A percentile compares a stretch with the other conserved stretches of the same genome.
phyloP scores from a whole-genome alignment of 2,888 invertebrate species.

The Hetaerina titia region DNA sequence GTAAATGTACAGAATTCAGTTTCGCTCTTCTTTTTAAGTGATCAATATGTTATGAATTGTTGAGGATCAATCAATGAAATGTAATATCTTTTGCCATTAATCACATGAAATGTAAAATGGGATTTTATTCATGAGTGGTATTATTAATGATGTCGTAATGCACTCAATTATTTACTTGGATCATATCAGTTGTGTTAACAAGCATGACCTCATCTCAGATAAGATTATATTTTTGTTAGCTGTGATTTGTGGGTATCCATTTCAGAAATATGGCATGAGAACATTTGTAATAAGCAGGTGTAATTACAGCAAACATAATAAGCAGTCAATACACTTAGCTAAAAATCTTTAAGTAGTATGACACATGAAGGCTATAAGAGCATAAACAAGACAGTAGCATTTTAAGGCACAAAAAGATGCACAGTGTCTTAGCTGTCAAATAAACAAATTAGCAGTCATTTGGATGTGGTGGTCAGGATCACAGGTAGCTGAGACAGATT shows the following conservation, averaged over 20 bases:
- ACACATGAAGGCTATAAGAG: constrained; percentile 38
- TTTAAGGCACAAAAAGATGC: constrained; percentile 61
- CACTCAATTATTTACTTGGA: background rate
- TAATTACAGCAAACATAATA: background rate
- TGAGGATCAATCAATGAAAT: background rate
- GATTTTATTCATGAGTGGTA: background rate
- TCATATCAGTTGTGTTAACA: background rate
- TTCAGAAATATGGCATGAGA: background rate
- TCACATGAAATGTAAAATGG: background rate
- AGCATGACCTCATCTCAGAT: background rate
- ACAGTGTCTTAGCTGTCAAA: constrained; percentile 38
- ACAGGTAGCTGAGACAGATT: constrained; percentile 55
- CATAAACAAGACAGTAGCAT: constrained; percentile 54
- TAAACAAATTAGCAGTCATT: constrained; percentile 59
- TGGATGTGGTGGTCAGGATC: constrained; percentile 58
- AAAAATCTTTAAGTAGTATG: background rate
- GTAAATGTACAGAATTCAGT: background rate
- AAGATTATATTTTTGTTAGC: background rate
- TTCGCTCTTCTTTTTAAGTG: background rate
- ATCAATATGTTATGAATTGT: background rate
- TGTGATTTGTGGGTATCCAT: background rate
- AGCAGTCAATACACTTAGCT: background rate
- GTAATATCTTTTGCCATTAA: background rate
- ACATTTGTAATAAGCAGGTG: background rate
- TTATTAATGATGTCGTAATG: background rate